Evolutionary conservation across 2,113 vertebrate genomes (phyloP).

Genomic region (Indicator maculatus): DNA sequence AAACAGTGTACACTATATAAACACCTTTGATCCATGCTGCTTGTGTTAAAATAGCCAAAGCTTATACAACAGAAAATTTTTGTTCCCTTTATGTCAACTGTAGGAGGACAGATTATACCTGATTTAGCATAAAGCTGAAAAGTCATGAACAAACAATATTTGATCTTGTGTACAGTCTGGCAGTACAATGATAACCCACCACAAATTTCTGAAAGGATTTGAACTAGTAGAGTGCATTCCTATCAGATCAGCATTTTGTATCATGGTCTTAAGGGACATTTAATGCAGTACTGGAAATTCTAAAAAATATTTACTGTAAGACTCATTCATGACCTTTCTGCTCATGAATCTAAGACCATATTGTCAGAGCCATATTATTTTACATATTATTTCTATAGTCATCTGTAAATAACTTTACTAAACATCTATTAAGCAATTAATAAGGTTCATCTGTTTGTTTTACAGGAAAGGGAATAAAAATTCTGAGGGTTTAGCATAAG

Average conservation of each 20-base stretch:
- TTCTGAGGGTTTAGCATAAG: accelerated
- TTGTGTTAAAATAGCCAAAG: not conserved
- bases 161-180: not conserved
- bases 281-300: not conserved
- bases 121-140: not conserved
- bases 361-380: not conserved
- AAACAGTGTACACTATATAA: not conserved
- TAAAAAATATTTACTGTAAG: not conserved
- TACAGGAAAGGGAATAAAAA: not conserved
- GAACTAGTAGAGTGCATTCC: not conserved
- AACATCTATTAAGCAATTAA: not conserved
- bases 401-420: not conserved
- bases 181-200: not conserved
- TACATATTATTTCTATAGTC: not conserved
- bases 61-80: not conserved
- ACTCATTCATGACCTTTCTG: not conserved
- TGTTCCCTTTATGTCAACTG: not conserved
- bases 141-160: not conserved
- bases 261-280: not conserved
- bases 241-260: not conserved
- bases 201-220: not conserved
- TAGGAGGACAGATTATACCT: not conserved
- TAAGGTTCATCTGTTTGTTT: not conserved
- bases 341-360: not conserved
- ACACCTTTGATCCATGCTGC: not conserved